Conservation (phyloP, 2,888 invertebrate species). For the Axea sp. region DNA sequence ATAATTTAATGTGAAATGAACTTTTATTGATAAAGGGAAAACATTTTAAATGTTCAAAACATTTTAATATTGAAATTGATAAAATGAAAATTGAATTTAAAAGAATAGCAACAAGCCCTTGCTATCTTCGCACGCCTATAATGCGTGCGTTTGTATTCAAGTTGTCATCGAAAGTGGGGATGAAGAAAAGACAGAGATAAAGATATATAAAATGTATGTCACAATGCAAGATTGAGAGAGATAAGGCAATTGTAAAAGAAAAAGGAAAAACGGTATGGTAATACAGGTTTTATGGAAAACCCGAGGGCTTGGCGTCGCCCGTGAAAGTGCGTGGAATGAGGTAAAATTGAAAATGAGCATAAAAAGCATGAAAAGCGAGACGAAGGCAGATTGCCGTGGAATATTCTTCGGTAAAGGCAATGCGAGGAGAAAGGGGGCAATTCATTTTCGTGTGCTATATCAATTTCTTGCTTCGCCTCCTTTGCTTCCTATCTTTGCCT, state of each 20-base stretch:
- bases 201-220: constrained; percentile 41
- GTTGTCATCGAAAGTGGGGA: constrained; percentile 68
- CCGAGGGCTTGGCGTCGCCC: constrained; percentile 66
- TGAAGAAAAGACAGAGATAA: constrained; percentile 45
- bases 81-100: constrained; percentile 56
- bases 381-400: constrained; percentile 78
- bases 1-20: constrained; percentile 11
- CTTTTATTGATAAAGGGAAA: neutral
- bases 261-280: constrained; percentile 71
- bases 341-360: constrained; percentile 79
- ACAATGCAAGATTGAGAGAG: constrained; percentile 54
- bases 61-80: constrained; percentile 50
- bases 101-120: constrained; percentile 35
- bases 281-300: constrained; percentile 76
- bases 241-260: constrained; percentile 53
- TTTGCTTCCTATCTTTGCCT: constrained; percentile 61
- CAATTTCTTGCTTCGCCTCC: constrained; percentile 78
- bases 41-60: no score
- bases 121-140: constrained; percentile 56
- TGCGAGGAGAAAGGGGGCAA: constrained; percentile 70
- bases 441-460: constrained; percentile 80
- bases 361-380: constrained; percentile 76
- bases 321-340: constrained; percentile 63
- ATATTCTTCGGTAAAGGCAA: constrained; percentile 75
- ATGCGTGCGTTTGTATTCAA: constrained; percentile 74